Percentiles rank a stretch among this genome's conserved stretches.
These are phyloP conservation scores for Microcebus ravelobensis DNA, from an alignment of 2,113 vertebrate species.

Conservation along the genomic window DNA sequence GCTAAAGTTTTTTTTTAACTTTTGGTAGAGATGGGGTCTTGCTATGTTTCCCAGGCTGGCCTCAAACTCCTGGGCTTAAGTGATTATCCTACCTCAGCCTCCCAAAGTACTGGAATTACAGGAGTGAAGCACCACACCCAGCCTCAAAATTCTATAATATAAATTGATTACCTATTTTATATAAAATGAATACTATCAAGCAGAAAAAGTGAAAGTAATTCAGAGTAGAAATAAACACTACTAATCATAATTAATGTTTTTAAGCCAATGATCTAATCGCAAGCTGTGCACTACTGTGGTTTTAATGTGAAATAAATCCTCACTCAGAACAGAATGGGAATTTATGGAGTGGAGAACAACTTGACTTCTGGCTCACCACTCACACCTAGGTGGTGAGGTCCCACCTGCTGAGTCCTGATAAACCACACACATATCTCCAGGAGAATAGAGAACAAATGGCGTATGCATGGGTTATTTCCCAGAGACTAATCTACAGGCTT, in stretches of 20 bases:
- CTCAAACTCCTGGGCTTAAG: no score
- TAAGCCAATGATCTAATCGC: neutral
- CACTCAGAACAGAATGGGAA: neutral
- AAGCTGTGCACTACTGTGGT: neutral
- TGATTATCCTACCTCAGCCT: no score
- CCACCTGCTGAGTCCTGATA: neutral
- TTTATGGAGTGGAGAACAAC: neutral
- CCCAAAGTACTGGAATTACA: no score
- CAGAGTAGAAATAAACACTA: constrained; percentile 4
- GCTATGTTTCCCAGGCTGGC: no score
- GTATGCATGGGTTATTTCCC: neutral
- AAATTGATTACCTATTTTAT: neutral
- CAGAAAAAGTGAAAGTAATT: constrained; percentile 39
- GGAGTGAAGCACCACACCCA: no score
- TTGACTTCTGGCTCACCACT: neutral
- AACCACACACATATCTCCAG: neutral
- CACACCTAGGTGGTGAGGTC: neutral
- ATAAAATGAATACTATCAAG: constrained; percentile 13
- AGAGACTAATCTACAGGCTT: neutral
- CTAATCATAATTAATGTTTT: neutral
- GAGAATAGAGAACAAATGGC: neutral
- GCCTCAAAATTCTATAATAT: neutral
- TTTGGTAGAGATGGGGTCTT: no score
- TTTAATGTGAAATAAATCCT: neutral
- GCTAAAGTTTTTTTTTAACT: no score